Base-by-base conservation (phyloP, 2,888 invertebrate genomes). In the Agrilus mali region DNA sequence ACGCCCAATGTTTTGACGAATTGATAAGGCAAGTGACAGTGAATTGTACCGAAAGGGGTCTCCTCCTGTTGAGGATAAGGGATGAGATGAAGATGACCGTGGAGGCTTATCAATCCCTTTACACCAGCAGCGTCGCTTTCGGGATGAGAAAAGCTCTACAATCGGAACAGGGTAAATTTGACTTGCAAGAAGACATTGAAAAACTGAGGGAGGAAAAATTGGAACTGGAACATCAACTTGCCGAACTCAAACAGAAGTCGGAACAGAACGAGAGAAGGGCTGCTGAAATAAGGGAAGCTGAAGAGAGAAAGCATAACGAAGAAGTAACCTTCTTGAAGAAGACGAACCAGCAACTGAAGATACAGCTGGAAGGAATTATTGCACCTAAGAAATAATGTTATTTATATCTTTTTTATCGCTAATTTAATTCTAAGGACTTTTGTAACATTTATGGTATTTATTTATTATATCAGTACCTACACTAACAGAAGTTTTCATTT, bases 111-210 rank as follows among this genome's bases (percentile, higher is more conserved):
- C 93, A 95, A 66, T 90, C 93, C 0, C 73, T 98, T 2, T 95
- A 96, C 60, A 96, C 96, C 65, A 95, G 95, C 66, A 93, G 95
- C 42, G 89, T 96, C 41, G 95, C 96, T 1, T 98, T 95, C 63
- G 96, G 95, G 20, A 92, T 97, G 82, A 78, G 96, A 48, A 97
- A 98, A 71, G 93, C 96, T n/a, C 69, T 97, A 44, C 88, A 90
- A 76, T 84, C 89, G 0, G 90, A 92, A 61, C 86, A 89, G 71
- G 86, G 89, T 14, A 92, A 92, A 62, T 83, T 85, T 47, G 83
- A 86, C 63, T 69, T 86, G 33, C 77, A 85, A 59, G 78, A 80
- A 41, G 77, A 80, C 60, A 84, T 88, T 1, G 80, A 82, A 38
- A 73, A 76, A 41, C 64, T 90, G 44, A 78, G 79, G 60, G 60